A percentile compares a stretch with the other conserved stretches of the same genome.
Evolutionary conservation across 2,113 vertebrate species (phyloP).

Genomic region (Cyrtonyx montezumae): DNA sequence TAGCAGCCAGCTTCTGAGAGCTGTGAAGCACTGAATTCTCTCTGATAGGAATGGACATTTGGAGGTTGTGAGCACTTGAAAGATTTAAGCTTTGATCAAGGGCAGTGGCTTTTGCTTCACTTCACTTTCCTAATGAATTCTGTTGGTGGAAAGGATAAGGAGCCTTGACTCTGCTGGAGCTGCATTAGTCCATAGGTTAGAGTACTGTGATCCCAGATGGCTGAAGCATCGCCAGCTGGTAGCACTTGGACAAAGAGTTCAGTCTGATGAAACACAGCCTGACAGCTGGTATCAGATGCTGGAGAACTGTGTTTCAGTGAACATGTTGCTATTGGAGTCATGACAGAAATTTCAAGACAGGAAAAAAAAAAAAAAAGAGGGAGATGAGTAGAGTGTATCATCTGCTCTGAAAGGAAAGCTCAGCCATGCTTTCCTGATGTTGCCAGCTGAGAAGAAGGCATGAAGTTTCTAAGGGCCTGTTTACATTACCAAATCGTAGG

Average conservation of each 20-base stretch:
- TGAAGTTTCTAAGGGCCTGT: not conserved
- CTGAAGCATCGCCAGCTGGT: constrained; percentile 56
- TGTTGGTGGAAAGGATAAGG: not conserved
- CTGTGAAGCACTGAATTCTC: not conserved
- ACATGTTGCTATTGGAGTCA: constrained; percentile 15
- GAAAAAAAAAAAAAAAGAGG: not conserved
- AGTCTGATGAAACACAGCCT: constrained; percentile 46
- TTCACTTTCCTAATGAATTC: constrained; percentile 4
- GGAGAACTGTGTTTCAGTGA: constrained; percentile 38
- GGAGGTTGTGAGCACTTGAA: not conserved
- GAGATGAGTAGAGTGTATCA: not conserved
- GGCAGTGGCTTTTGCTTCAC: not conserved
- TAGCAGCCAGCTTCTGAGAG: not conserved
- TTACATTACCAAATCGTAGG: not conserved
- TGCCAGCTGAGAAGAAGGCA: not conserved
- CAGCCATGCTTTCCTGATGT: not conserved
- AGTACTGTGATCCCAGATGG: constrained; percentile 32
- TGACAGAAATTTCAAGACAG: constrained; percentile 52
- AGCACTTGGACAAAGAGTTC: constrained; percentile 58
- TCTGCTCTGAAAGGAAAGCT: constrained; percentile 6
- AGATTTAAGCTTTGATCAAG: not conserved
- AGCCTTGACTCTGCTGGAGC: constrained; percentile 9
- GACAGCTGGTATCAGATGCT: constrained; percentile 65
- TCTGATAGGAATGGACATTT: not conserved
- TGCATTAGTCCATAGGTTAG: not conserved